Percentiles rank a stretch among this genome's conserved stretches.
These are phyloP conservation scores for Megalops cyprinoides DNA, from an alignment of 2,797 vertebrate genomes.

Conservation along the genomic window DNA sequence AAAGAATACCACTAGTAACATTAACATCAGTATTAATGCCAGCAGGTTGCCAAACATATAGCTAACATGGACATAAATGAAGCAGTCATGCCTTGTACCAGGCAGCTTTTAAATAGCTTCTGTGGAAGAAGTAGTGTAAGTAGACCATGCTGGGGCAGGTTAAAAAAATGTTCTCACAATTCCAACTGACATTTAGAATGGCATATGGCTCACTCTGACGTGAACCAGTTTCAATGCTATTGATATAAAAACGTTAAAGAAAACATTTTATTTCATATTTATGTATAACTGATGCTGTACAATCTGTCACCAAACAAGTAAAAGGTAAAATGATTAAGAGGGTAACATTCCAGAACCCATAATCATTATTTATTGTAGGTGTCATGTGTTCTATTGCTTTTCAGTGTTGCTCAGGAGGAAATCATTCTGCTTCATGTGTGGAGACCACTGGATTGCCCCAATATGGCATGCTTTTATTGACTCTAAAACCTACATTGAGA, in stretches of 20 bases:
- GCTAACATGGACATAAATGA: conserved; percentile 30
- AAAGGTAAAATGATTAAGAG: neutral
- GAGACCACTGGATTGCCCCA: neutral
- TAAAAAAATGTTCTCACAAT: no score
- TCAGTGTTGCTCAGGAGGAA: neutral
- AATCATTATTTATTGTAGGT: neutral
- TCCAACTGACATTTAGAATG: no score
- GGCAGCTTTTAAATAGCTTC: conserved; percentile 11
- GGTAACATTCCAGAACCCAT: neutral
- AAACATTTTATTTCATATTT: neutral
- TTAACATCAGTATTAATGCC: neutral
- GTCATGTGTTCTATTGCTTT: neutral
- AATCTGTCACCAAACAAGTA: neutral
- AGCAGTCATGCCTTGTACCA: conserved; percentile 30
- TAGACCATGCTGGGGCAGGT: no score
- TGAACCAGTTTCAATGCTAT: neutral
- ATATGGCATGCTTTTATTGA: conserved; percentile 1
- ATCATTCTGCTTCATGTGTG: neutral
- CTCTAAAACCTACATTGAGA: neutral
- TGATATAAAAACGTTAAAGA: neutral
- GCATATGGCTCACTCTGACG: neutral
- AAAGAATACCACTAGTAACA: neutral
- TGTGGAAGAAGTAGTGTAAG: neutral
- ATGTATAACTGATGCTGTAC: neutral
- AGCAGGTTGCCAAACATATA: neutral